Conservation (phyloP, 2,797 vertebrate species). For the Acanthiza pusilla region DNA sequence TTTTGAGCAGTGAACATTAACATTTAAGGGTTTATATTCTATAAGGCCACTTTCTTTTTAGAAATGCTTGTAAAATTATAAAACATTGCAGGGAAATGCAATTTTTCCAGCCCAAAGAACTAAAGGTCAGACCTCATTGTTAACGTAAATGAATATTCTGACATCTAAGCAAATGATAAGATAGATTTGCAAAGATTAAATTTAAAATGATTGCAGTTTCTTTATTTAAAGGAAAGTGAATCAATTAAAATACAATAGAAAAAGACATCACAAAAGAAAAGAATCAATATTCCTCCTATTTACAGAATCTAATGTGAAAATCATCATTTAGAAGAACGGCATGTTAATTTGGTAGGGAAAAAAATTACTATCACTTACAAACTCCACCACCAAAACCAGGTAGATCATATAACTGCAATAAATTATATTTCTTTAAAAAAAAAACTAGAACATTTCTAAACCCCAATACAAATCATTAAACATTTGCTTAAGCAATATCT, state of each 20-base stretch:
- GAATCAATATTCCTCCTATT: neutral
- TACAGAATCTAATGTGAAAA: neutral
- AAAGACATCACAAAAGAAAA: neutral
- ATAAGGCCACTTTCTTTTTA: neutral
- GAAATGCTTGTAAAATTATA: neutral
- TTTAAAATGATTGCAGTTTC: neutral
- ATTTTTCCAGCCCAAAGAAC: neutral
- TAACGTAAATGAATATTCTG: neutral
- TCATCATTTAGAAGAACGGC: neutral
- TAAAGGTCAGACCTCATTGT: neutral
- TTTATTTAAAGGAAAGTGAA: neutral
- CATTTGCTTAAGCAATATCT: neutral
- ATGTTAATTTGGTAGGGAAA: neutral
- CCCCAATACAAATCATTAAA: neutral
- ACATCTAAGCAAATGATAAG: neutral
- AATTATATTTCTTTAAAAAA: neutral
- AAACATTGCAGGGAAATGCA: neutral
- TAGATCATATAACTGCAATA: neutral
- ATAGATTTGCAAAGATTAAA: neutral
- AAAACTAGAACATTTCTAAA: neutral
- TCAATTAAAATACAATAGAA: neutral
- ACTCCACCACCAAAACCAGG: rapidly evolving
- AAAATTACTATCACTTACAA: neutral
- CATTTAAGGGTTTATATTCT: neutral
- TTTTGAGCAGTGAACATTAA: neutral